Base-by-base conservation (phyloP, 2,113 vertebrate species). In the Aleadryas rufinucha region DNA sequence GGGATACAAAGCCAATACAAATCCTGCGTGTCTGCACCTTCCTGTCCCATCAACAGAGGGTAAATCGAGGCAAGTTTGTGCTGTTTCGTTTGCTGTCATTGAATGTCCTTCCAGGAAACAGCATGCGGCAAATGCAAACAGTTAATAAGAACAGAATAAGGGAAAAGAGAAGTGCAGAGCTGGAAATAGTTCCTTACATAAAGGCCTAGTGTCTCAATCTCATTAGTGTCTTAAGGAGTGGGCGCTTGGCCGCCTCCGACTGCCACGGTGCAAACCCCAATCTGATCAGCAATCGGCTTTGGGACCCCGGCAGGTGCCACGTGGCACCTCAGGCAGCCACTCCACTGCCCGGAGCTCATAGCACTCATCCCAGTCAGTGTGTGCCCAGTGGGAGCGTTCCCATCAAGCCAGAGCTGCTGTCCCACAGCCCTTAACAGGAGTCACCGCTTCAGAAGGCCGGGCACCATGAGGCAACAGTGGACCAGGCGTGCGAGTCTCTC, bases 401-500 rank as follows among this genome's bases (percentile, higher is more conserved):
- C 35, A 44, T 66, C 80, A 52, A 84, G 74, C 22, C 57, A 6
- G 61, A 56, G 49, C 41, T 28, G 41, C 77, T 4, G 17, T 18
- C 41, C 82, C 5, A 1, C 3, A 0, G 44, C 31, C 45, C 0
- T 0, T 69, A 7, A 13, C 6, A 0, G 26, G 53, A 64, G 7
- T 12, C n/a, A 0, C 28, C 1, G 7, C n/a, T 24, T 6, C 0
- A 0, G 26, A 21, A 66, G 10, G 6, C 16, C 16, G 1, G 52
- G 60, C 33, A 28, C n/a, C 1, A 89, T 94, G 82, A 88, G 84
- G 52, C 74, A 41, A 4, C 87, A 94, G 63, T 93, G 97, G 82
- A 95, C 59, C 64, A 98, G 99, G 64, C 97, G 98, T 0, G 98
- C 97, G 1, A 99, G 98, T 41, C 97, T 99, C 72, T 99, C 98